Base-by-base conservation (phyloP, 35 echinoderm and acorn worm genomes). In the Diadema setosum region DNA sequence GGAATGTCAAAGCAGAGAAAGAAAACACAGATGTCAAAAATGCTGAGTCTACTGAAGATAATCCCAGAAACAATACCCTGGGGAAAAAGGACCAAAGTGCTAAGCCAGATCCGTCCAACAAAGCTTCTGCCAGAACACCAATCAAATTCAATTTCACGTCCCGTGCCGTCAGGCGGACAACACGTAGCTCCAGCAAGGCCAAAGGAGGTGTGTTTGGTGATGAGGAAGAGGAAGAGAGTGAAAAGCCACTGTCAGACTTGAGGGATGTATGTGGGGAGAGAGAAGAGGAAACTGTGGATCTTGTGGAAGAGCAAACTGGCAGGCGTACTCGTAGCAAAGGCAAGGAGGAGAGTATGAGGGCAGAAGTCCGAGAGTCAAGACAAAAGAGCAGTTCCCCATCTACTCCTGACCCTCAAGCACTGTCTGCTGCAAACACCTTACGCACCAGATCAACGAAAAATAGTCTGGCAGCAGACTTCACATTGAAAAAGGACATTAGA, bases 71-170 rank as follows among this genome's bases (percentile, higher is more conserved):
- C 44, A 23, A 42, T 9, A 78, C 73, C 25, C 11, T 42, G 29
- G 12, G 23, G 37, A 21, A 42, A 20, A 78, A 39, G 35, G 33
- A 39, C 73, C 33, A 44, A 39, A 78, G 24, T 9, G 9, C 36
- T 12, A 78, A 78, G 25, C 15, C 15, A 25, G 20, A 78, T 39
- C 9, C 73, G 7, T 78, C 73, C 15, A 41, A 16, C 25, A 78
- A 78, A 41, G 11, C 36, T 17, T 9, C 73, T 18, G 73, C 34
- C 0, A 78, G 73, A 78, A 20, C 44, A 21, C 73, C 73, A 3
- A 78, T 78, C 20, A 78, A 78, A 41, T 78, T 78, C 40, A 78
- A 78, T 78, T 78, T 78, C 39, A 78, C 73, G 9, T 78, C 73
- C 9, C 39, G 73, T 21, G 40, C 73, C 39, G 33, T 78, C 24